These are phyloP conservation scores for Mola mola DNA, from an alignment of 2,113 vertebrate species.

Conservation along the genomic window DNA sequence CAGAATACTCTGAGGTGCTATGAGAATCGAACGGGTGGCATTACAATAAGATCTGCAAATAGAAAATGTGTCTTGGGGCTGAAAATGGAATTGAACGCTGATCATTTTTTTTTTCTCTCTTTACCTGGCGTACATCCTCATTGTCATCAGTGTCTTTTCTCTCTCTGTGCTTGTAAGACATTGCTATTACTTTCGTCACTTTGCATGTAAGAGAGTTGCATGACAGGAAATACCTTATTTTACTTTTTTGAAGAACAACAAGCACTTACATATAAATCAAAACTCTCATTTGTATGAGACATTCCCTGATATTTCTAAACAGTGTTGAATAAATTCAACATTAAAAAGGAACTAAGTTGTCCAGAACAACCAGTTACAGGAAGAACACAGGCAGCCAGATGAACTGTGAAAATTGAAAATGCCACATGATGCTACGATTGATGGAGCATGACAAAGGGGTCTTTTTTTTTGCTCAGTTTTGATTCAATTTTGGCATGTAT, in stretches of 20 bases:
- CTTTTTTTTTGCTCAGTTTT: not conserved
- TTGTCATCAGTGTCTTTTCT: too few relatives aligned
- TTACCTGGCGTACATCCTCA: too few relatives aligned
- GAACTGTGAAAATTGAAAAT: constrained; percentile 31
- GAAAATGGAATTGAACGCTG: constrained; percentile 19
- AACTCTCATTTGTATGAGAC: not conserved
- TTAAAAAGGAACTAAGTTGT: constrained; percentile 5
- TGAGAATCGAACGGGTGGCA: not conserved
- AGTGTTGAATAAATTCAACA: constrained; percentile 11
- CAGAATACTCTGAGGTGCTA: constrained; percentile 10
- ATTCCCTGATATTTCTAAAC: constrained; percentile 7
- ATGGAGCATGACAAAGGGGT: constrained; percentile 29
- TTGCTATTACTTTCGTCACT: too few relatives aligned
- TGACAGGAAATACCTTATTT: not conserved
- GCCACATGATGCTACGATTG: constrained; percentile 28
- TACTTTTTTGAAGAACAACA: constrained; percentile 4
- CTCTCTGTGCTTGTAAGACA: too few relatives aligned
- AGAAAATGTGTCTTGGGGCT: constrained; percentile 15
- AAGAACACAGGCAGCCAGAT: constrained; percentile 55
- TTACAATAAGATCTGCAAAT: too few relatives aligned
- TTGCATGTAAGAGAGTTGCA: not conserved
- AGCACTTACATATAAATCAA: constrained; percentile 16
- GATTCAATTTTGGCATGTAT: constrained; percentile 24
- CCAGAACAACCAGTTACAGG: constrained; percentile 26
- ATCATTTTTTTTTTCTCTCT: constrained; percentile 27